Conservation (phyloP, 2,888 invertebrate genomes). For the Ectemnius continuus region DNA sequence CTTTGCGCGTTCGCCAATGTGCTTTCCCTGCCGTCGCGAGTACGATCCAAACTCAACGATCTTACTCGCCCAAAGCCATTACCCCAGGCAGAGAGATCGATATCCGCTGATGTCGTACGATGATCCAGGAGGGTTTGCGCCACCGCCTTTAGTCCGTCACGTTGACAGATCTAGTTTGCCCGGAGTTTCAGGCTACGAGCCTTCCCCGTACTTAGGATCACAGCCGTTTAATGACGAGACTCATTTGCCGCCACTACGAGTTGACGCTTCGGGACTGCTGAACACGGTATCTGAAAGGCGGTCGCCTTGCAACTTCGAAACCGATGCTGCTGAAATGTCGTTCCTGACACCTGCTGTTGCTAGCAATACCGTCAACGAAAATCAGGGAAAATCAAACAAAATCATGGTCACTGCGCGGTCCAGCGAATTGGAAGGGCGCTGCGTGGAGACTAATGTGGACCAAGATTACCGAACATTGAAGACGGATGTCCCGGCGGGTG, state of each 20-base stretch:
- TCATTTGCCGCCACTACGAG: constrained; percentile 63
- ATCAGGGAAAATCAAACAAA: not conserved
- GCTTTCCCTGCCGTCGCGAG: not conserved
- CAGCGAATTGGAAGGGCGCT: constrained; percentile 3
- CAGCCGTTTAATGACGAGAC: constrained; percentile 36
- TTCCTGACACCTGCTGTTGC: not conserved
- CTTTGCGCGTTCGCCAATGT: not conserved
- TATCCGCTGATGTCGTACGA: constrained; percentile 29
- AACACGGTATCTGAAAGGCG: constrained; percentile 72
- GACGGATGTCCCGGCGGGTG: not conserved
- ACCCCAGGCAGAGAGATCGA: constrained; percentile 27
- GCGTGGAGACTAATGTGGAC: not conserved
- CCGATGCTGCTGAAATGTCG: not conserved
- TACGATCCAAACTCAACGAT: not conserved
- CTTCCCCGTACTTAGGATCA: constrained; percentile 27
- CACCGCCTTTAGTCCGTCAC: constrained; percentile 65
- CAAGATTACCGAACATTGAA: not conserved
- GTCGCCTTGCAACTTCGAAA: constrained; percentile 8
- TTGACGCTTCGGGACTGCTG: constrained; percentile 69
- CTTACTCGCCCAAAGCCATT: constrained; percentile 31
- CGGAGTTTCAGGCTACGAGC: constrained; percentile 64
- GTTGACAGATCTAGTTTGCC: constrained; percentile 73
- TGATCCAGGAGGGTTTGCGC: constrained; percentile 54
- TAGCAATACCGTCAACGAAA: not conserved
- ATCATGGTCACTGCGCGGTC: not conserved